These are phyloP conservation scores for Hepsetus odoe DNA, from an alignment of 2,113 vertebrate genomes.

Conservation along the genomic window DNA sequence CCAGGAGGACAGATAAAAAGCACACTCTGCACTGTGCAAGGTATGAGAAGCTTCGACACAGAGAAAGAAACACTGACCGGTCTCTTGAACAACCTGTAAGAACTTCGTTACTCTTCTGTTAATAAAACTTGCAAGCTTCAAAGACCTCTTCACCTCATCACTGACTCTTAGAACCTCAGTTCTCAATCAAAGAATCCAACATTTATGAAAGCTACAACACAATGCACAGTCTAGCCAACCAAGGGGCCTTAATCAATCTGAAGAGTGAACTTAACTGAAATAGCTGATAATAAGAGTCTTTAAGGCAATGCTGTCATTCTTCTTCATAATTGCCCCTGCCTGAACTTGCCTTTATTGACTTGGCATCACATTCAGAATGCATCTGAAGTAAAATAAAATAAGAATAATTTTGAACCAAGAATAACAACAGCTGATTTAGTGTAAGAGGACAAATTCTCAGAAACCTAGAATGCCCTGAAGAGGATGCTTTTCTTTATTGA, in stretches of 20 bases:
- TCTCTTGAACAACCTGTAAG: too few relatives aligned
- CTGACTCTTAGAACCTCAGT: too few relatives aligned
- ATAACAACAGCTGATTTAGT: neutral
- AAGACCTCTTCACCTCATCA: too few relatives aligned
- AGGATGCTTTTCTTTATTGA: too few relatives aligned
- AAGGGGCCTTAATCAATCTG: slow-evolving; percentile 1
- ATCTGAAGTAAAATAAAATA: neutral
- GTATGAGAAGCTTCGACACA: too few relatives aligned
- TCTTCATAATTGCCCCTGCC: neutral
- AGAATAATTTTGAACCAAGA: neutral
- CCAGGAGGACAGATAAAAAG: too few relatives aligned
- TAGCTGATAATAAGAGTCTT: neutral
- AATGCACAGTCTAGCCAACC: neutral
- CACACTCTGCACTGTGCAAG: too few relatives aligned
- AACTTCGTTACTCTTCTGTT: too few relatives aligned
- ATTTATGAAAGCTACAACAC: neutral
- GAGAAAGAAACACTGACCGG: too few relatives aligned
- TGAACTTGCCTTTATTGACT: neutral
- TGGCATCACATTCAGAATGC: neutral
- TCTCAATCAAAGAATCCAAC: too few relatives aligned
- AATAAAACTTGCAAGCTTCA: too few relatives aligned
- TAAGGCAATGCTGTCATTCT: neutral
- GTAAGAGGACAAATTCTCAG: neutral
- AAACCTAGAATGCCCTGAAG: too few relatives aligned
- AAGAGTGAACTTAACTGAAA: neutral